phyloP scores from a whole-genome alignment of 2,113 vertebrate species.

The Reinhardtius hippoglossoides region DNA sequence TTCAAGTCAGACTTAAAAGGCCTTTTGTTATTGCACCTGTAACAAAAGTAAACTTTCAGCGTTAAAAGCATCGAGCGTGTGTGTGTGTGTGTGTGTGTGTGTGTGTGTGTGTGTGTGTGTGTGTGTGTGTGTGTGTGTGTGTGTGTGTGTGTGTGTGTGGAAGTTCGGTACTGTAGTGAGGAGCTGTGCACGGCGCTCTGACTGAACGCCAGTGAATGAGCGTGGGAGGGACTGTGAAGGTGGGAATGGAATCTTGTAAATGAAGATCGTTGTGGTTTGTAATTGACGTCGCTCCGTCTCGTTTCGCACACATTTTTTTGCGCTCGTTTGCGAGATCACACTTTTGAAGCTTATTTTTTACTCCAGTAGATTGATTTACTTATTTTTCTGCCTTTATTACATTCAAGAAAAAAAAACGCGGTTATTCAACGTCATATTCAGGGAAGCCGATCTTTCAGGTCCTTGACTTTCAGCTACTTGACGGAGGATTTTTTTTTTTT shows the following conservation, averaged over 20 bases:
- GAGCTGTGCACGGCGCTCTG: not conserved
- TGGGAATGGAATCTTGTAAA: conserved; percentile 9
- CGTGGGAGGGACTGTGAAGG: conserved; percentile 4
- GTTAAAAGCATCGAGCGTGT: conserved; percentile 53
- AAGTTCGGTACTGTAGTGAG: conserved; percentile 29
- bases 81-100: conserved; percentile 7
- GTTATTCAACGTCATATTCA: not conserved
- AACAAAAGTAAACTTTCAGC: conserved; percentile 83
- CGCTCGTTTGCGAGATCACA: not conserved
- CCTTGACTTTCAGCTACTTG: not conserved
- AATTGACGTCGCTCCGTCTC: not conserved
- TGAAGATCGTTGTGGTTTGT: not conserved
- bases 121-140: conserved; percentile 14
- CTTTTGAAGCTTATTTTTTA: not conserved
- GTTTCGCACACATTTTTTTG: not conserved
- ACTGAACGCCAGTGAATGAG: conserved; percentile 9
- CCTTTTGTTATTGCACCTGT: conserved; percentile 83
- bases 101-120: conserved; percentile 5
- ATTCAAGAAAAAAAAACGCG: not conserved
- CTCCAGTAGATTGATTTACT: not conserved
- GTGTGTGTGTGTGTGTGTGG: no score
- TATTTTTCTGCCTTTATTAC: not conserved
- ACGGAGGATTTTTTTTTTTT: not conserved
- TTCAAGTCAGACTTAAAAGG: conserved; percentile 85
- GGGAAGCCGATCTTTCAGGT: not conserved